Conservation (phyloP, 2,888 invertebrate species). For the Conomelus anceps region DNA sequence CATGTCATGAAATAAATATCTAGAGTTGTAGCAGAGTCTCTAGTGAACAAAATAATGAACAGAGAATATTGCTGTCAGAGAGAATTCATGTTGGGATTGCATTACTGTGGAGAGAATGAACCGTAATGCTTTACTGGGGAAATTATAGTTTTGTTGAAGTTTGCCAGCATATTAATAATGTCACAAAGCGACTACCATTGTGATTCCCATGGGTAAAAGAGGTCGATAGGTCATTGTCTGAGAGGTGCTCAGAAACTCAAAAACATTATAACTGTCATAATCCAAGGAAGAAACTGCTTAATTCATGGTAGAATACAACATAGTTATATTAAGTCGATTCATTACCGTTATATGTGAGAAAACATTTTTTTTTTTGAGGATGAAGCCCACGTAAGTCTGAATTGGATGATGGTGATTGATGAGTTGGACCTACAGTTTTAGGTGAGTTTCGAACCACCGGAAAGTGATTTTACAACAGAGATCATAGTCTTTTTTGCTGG, state of each 20-base stretch:
- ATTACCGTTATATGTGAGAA: too few species aligned
- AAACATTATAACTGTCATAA: background rate
- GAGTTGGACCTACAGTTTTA: too few species aligned
- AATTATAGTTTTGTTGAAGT: background rate
- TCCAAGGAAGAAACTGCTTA: background rate
- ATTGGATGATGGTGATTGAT: too few species aligned
- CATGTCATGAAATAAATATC: background rate
- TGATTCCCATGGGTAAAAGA: background rate
- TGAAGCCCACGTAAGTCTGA: too few species aligned
- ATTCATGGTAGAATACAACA: too few species aligned
- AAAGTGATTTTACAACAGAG: too few species aligned
- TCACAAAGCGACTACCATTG: background rate
- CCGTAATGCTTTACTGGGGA: background rate
- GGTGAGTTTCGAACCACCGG: too few species aligned
- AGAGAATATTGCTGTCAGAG: background rate
- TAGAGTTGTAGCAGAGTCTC: background rate
- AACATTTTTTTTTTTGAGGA: too few species aligned
- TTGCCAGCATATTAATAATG: background rate
- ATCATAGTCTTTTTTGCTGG: too few species aligned
- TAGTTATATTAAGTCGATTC: too few species aligned
- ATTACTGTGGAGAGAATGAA: background rate
- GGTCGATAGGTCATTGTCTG: background rate
- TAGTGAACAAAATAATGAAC: background rate
- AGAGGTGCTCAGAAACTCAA: background rate
- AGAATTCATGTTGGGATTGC: background rate